Conservation (phyloP, 1,140 invertebrate species). For the Neocloeon triangulifer region DNA sequence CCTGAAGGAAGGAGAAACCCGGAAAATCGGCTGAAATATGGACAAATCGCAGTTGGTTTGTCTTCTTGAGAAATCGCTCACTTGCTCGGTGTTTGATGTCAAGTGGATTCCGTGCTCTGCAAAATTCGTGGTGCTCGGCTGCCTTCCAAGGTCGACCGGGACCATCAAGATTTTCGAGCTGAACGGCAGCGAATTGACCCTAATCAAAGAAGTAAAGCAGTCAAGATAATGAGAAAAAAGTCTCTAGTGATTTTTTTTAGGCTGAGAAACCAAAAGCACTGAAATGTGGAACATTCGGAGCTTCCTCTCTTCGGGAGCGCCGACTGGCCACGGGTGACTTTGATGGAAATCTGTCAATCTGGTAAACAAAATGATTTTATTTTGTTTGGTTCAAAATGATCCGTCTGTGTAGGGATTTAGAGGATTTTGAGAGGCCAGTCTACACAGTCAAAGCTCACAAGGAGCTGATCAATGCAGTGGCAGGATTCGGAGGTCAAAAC, state of each 20-base stretch:
- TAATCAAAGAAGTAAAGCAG: constrained; percentile 33
- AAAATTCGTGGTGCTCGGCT: constrained; percentile 77
- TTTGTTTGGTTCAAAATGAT: not conserved
- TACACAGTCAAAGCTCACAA: constrained; percentile 68
- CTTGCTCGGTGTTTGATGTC: constrained; percentile 75
- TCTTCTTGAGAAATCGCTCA: constrained; percentile 59
- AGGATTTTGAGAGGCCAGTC: constrained; percentile 42
- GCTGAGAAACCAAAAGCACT: constrained; percentile 59
- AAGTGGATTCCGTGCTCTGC: constrained; percentile 87
- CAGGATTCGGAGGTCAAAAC: constrained; percentile 71
- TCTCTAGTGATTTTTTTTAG: constrained; percentile 13
- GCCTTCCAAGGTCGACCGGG: constrained; percentile 57
- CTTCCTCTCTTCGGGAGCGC: constrained; percentile 50
- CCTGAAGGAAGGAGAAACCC: too few species aligned
- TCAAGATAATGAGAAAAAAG: not conserved
- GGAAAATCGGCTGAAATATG: too few species aligned
- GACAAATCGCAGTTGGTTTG: constrained; percentile 78
- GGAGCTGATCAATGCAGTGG: constrained; percentile 78
- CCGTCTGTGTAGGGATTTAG: constrained; percentile 43
- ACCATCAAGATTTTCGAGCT: constrained; percentile 75
- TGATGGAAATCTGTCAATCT: constrained; percentile 62
- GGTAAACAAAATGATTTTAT: constrained; percentile 24
- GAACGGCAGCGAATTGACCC: constrained; percentile 39
- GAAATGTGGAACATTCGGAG: constrained; percentile 84
- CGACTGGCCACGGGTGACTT: constrained; percentile 82